Conservation (phyloP, 2,888 invertebrate genomes). For the Xanthorhoe spadicearia region DNA sequence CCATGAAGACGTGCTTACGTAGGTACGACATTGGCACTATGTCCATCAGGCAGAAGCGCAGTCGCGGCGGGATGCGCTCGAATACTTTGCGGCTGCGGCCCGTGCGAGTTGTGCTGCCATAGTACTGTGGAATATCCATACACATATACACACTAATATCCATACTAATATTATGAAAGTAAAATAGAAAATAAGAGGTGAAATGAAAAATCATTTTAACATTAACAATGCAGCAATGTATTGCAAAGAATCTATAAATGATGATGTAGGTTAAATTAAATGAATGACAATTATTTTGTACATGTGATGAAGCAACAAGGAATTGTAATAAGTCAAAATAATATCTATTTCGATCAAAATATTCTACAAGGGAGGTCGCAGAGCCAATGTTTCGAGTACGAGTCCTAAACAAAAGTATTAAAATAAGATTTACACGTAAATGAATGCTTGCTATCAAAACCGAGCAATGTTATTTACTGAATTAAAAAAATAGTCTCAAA, state of each 20-base stretch:
- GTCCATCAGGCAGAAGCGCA: conserved; percentile 86
- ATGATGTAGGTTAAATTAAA: not conserved
- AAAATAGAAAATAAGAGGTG: too few relatives aligned
- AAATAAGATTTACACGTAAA: not conserved
- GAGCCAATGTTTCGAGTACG: not conserved
- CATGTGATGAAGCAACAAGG: not conserved
- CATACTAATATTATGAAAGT: too few relatives aligned
- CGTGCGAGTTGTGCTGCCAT: conserved; percentile 80
- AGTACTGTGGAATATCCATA: conserved; percentile 63
- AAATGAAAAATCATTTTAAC: too few relatives aligned
- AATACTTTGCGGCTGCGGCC: conserved; percentile 78
- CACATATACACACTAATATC: too few relatives aligned
- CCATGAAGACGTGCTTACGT: conserved; percentile 95
- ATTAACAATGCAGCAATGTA: too few relatives aligned
- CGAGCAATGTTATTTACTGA: conserved; percentile 11
- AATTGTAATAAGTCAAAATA: not conserved
- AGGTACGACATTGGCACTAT: conserved; percentile 84
- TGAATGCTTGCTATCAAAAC: not conserved
- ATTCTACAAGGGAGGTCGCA: conserved; percentile 6
- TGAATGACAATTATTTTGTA: not conserved
- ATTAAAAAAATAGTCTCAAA: conserved; percentile 31
- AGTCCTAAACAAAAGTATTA: not conserved
- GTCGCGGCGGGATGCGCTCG: conserved; percentile 84
- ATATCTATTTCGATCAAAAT: not conserved
- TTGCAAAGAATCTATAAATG: not conserved